Evolutionary conservation across 2,113 vertebrate species (phyloP).

Genomic region (human (Homo sapiens)): DNA sequence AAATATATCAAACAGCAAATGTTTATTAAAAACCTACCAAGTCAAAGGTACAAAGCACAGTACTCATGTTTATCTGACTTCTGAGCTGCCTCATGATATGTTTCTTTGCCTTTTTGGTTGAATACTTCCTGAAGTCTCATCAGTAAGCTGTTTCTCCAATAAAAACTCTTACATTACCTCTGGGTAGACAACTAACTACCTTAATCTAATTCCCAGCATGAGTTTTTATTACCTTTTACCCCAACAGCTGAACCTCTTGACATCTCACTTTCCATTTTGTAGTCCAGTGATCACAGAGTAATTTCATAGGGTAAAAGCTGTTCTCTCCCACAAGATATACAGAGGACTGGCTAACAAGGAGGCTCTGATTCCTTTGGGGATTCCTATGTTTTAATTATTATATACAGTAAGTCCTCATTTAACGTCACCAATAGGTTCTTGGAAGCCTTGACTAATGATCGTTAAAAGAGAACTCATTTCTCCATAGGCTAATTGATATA

Average conservation of each 20-base stretch:
- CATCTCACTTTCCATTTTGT: not conserved
- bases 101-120: conserved; percentile 44
- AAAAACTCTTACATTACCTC: not conserved
- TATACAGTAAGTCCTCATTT: not conserved
- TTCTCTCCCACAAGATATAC: not conserved
- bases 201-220: conserved; percentile 63
- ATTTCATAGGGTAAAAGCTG: not conserved
- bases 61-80: not conserved
- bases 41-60: not conserved
- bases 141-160: not conserved
- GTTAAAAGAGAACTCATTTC: not conserved
- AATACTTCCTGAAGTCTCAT: conserved; percentile 4
- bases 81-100: not conserved
- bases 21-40: not conserved
- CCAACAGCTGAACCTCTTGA: not conserved
- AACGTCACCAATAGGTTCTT: not conserved
- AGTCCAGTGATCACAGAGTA: not conserved
- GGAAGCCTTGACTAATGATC: not conserved
- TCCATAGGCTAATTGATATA: not conserved
- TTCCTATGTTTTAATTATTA: not conserved
- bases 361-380: not conserved
- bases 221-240: conserved; percentile 52
- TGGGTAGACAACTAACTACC: not conserved
- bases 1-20: not conserved
- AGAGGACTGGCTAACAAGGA: not conserved